Evolutionary conservation across 2,797 vertebrate genomes (phyloP).

Genomic region (Macropus fuliginosus): DNA sequence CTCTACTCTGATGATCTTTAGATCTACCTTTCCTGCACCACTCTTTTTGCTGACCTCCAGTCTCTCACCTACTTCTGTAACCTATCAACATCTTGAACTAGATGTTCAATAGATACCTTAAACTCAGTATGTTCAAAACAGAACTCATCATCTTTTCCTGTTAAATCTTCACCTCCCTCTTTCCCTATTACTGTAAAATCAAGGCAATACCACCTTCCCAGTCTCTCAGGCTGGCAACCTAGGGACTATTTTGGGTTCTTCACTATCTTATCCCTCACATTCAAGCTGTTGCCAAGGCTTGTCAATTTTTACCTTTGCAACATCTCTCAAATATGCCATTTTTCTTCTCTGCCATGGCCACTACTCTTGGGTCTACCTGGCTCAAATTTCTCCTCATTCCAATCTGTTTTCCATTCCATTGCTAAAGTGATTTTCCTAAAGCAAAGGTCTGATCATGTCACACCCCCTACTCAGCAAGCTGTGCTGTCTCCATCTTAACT

Average conservation of each 20-base stretch:
- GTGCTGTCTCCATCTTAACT: neutral
- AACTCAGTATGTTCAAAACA: neutral
- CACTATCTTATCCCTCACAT: neutral
- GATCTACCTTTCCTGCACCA: neutral
- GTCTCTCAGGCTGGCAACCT: neutral
- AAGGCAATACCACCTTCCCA: neutral
- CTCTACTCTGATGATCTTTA: neutral
- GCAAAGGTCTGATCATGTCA: neutral
- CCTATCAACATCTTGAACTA: neutral
- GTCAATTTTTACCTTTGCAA: neutral
- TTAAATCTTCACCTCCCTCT: neutral
- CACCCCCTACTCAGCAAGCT: neutral
- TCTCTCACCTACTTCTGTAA: neutral
- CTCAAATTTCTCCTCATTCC: neutral
- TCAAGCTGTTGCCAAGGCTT: neutral
- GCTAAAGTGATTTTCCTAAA: neutral
- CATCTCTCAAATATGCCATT: neutral
- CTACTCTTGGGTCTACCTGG: neutral
- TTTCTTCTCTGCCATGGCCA: neutral
- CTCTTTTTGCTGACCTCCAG: neutral
- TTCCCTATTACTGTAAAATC: conserved; percentile 8
- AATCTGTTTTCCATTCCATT: neutral
- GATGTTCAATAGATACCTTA: neutral
- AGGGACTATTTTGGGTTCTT: conserved; percentile 1
- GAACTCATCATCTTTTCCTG: neutral